Conservation (phyloP, 2,888 invertebrate genomes). For the Plebejus melissa region DNA sequence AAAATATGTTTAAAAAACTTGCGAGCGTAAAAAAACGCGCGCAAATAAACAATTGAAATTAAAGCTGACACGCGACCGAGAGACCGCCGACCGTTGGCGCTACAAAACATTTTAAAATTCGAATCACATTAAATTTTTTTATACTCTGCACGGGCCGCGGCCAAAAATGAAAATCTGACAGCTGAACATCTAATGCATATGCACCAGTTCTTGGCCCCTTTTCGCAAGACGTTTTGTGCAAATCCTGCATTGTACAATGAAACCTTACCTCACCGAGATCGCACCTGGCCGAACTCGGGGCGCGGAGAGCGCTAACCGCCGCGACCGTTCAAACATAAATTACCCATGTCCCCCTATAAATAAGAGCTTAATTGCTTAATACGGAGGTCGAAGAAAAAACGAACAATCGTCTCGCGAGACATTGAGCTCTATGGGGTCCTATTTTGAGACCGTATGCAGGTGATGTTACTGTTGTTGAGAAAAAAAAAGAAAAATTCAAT, state of each 20-base stretch:
- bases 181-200: constrained; percentile 38
- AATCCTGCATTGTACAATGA: constrained; percentile 73
- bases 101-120: constrained; percentile 30
- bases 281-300: constrained; percentile 61
- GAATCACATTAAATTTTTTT: constrained; percentile 36
- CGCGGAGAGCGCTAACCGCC: constrained; percentile 50
- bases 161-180: constrained; percentile 1
- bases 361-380: constrained; percentile 65
- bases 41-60: constrained; percentile 54
- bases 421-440: constrained; percentile 63
- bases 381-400: constrained; percentile 47
- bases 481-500: constrained; percentile 64
- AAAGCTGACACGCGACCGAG: constrained; percentile 65
- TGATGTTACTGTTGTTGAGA: constrained; percentile 61
- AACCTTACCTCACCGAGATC: constrained; percentile 59
- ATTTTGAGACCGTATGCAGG: constrained; percentile 63
- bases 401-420: constrained; percentile 63
- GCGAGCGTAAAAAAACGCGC: not conserved
- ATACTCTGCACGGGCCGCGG: constrained; percentile 13
- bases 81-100: constrained; percentile 38
- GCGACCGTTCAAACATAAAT: constrained; percentile 51
- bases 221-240: constrained; percentile 69
- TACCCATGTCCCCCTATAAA: constrained; percentile 58
- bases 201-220: constrained; percentile 58
- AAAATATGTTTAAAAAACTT: not conserved